Base-by-base conservation (phyloP, 2,113 vertebrate species). In the Limnothrissa miodon region DNA sequence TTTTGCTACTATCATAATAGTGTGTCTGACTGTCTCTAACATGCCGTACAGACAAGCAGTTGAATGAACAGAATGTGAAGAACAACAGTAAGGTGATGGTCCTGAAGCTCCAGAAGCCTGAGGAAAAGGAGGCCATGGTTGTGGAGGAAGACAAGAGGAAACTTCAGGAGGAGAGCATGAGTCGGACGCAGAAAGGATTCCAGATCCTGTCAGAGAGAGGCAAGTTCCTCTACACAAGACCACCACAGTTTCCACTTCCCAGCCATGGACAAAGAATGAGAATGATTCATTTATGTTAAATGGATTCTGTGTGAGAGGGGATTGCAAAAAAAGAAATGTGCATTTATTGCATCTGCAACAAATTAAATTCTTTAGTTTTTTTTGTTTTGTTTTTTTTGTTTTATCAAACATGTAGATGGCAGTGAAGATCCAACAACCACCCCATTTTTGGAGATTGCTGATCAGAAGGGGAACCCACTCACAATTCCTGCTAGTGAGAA, bases 31-130 rank as follows among this genome's bases (percentile, higher is more conserved):
- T 62, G 59, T 29, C 33, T 62, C n/a, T 74, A 9, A 29, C 33
- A 11, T 74, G 7, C 44, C 82, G 78, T 81, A 79, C 88, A 99
- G 98, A 93, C 51, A 94, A 92, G 86, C 93, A 90, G 0, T 94
- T 99, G 11, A 94, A 95, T 42, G 93, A 96, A 7, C 98, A 99
- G 87, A 96, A 95, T 0, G 93, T 99, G 66, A 94, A 92, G 74
- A 98, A 98, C 93, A 97, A 98, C 48, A 95, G 96, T 1, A 98
- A 96, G 89, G 86, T 98, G 0, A 97, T 99, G 97, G 96, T 99
- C 25, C 93, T 98, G 45, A 95, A 93, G n/a, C 92, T 95, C 78
- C 95, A 94, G 0, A 95, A 97, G 51, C 92, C 95, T 0, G 95
- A 99, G 53, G 89, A 83, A 10, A 94, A 90, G 70, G 94, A 51